phyloP scores from a whole-genome alignment of 2,888 invertebrate species.

The Hypomecis punctinalis region DNA sequence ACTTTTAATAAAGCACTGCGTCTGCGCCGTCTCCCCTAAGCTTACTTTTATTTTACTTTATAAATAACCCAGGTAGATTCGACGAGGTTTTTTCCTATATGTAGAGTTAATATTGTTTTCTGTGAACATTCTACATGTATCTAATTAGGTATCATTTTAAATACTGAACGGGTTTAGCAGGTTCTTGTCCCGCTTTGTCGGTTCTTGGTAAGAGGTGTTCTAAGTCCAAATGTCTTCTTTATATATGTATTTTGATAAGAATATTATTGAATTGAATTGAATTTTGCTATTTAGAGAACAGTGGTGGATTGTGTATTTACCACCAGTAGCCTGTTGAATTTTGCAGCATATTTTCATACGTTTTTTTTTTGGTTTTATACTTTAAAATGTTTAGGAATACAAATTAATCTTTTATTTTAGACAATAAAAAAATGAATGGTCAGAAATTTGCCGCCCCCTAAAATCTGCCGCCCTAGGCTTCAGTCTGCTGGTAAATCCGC shows the following conservation, averaged over 20 bases:
- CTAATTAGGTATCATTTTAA: slow-evolving; percentile 51
- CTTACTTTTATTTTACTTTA: slow-evolving; percentile 58
- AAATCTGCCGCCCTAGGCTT: no score
- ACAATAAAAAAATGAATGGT: no score
- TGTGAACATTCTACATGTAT: slow-evolving; percentile 45
- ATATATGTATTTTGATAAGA: neutral
- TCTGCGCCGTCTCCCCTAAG: slow-evolving; percentile 32
- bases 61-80: slow-evolving; percentile 58
- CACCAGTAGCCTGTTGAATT: no score
- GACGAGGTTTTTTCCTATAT: slow-evolving; percentile 39
- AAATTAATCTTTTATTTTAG: no score
- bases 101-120: slow-evolving; percentile 38
- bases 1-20: slow-evolving; percentile 45
- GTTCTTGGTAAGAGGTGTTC: slow-evolving; percentile 21
- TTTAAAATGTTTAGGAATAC: no score
- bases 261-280: no score
- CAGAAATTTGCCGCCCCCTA: no score
- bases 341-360: no score
- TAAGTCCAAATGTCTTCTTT: slow-evolving; percentile 12
- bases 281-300: no score
- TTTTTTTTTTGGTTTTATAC: no score
- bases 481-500: no score
- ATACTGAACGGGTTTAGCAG: slow-evolving; percentile 54
- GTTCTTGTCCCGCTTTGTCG: slow-evolving; percentile 38
- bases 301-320: no score